Conservation (phyloP, 1,140 invertebrate species). For the Saccostrea echinata region DNA sequence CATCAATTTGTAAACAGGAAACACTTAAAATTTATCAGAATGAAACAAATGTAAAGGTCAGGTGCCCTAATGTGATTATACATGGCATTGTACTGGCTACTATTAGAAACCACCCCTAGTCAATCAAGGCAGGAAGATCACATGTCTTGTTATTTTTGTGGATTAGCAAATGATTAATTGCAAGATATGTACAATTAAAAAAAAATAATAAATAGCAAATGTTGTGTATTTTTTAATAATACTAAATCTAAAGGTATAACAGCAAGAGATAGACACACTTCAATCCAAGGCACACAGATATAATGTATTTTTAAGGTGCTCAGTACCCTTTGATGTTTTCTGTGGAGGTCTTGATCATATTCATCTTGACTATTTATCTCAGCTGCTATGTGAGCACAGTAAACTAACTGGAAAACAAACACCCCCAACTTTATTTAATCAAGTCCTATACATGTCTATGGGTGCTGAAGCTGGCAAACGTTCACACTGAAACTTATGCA, state of each 20-base stretch:
- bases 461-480: not conserved
- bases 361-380: constrained; percentile 16
- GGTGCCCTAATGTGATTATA: too few relatives aligned
- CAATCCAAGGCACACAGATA: not conserved
- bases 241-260: not conserved
- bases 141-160: not conserved
- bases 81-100: too few relatives aligned
- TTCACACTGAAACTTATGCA: too few relatives aligned
- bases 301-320: constrained; percentile 24
- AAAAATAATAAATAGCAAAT: not conserved
- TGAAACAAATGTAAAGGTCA: too few relatives aligned
- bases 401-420: constrained; percentile 38
- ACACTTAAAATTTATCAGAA: too few relatives aligned
- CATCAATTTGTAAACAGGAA: too few relatives aligned
- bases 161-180: not conserved
- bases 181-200: not conserved
- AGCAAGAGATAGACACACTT: not conserved
- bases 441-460: not conserved
- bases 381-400: constrained; percentile 36
- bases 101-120: too few relatives aligned
- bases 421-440: not conserved
- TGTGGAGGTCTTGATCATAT: constrained; percentile 29
- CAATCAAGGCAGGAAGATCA: too few relatives aligned
- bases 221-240: not conserved
- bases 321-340: constrained; percentile 32